phyloP scores from a whole-genome alignment of 2,113 vertebrate genomes.

The Nymphicus hollandicus region DNA sequence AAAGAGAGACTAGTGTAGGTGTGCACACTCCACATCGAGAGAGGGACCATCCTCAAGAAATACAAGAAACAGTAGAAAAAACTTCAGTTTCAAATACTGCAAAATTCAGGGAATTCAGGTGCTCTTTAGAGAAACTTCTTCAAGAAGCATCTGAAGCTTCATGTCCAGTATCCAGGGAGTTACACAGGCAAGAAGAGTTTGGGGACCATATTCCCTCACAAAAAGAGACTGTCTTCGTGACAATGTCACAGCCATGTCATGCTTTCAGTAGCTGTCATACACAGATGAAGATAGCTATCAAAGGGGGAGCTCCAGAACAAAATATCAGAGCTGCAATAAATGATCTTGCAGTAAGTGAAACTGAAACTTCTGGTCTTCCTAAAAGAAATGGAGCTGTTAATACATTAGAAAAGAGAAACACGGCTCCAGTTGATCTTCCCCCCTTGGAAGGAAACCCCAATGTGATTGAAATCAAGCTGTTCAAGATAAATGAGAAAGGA shows the following conservation, averaged over 20 bases:
- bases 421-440: background rate
- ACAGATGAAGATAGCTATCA: background rate
- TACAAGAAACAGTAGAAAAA: slow-evolving; percentile 58
- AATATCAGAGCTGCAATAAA: background rate
- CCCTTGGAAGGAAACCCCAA: background rate
- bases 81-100: background rate
- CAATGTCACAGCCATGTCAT: background rate
- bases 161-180: background rate
- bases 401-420: background rate
- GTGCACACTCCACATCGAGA: fast-evolving
- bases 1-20: background rate
- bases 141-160: slow-evolving; percentile 34
- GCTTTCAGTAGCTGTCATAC: background rate
- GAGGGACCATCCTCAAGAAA: background rate
- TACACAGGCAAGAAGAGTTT: background rate
- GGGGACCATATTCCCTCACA: background rate
- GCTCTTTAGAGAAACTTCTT: slow-evolving; percentile 54
- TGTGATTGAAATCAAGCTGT: background rate
- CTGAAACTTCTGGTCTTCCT: background rate
- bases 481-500: background rate
- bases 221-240: background rate
- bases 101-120: slow-evolving; percentile 20
- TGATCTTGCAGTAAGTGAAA: background rate
- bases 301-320: background rate
- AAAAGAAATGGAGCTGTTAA: background rate